Percentiles rank a stretch among this genome's conserved stretches.
These are phyloP conservation scores for Bufo bufo DNA, from an alignment of 2,113 vertebrate species.

Conservation along the genomic window DNA sequence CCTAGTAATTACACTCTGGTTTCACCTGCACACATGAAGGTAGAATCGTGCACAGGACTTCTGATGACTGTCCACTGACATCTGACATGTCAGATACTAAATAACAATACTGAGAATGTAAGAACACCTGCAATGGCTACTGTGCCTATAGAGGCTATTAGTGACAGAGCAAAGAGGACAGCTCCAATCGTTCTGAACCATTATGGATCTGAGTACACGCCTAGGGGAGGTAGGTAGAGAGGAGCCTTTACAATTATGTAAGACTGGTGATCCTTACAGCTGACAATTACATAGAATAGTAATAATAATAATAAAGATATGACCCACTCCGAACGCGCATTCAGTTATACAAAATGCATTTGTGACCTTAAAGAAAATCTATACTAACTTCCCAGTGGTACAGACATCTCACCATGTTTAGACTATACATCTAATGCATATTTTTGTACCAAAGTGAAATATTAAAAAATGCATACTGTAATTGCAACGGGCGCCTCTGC, in stretches of 20 bases:
- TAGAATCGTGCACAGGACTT: background rate
- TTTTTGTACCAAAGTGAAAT: background rate
- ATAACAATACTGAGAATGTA: background rate
- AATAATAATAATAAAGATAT: background rate
- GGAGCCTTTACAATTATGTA: background rate
- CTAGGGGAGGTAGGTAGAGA: background rate
- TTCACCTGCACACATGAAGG: background rate
- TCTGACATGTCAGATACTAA: background rate
- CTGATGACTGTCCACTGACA: background rate
- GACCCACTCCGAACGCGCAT: background rate
- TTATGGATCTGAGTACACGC: background rate
- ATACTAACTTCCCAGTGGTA: background rate
- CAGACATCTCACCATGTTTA: background rate
- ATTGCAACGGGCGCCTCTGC: no score
- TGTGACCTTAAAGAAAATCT: background rate
- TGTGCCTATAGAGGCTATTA: background rate
- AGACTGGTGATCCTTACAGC: no score
- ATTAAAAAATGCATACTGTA: background rate
- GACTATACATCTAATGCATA: background rate
- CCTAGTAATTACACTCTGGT: background rate
- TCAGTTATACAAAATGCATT: background rate
- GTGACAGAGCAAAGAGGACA: no score
- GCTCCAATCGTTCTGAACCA: background rate
- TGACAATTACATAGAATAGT: no score
- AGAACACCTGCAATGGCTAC: background rate